Percentiles rank a stretch among this genome's conserved stretches.
Conservation (phyloP, 2,797 vertebrate genomes). For the Mycteria americana region DNA sequence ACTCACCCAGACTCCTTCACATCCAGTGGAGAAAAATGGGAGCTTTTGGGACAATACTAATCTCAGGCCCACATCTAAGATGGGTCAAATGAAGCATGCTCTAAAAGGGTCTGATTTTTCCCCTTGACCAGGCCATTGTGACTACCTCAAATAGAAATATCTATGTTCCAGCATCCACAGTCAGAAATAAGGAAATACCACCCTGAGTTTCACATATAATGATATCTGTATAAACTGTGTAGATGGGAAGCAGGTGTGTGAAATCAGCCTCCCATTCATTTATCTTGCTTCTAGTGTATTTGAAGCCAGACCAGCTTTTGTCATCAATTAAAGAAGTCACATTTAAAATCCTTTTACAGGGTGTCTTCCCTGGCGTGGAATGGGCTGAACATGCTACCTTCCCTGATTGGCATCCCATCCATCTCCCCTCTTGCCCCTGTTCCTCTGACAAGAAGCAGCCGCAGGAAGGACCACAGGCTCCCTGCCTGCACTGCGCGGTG, state of each 20-base stretch:
- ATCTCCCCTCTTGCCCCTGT: background rate
- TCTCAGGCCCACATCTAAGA: background rate
- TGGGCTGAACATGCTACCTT: rapidly evolving
- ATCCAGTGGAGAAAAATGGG: background rate
- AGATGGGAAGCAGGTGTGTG: background rate
- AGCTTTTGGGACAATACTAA: background rate
- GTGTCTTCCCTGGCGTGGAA: background rate
- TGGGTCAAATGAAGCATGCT: background rate
- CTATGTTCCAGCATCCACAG: background rate
- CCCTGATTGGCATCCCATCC: no score
- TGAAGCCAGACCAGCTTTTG: background rate
- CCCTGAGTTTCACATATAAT: background rate
- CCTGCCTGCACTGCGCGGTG: rapidly evolving
- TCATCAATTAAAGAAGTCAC: background rate
- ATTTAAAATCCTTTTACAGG: background rate
- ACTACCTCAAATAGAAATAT: background rate
- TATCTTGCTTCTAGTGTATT: background rate
- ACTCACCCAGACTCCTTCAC: background rate
- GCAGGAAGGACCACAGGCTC: background rate
- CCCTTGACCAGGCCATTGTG: no score
- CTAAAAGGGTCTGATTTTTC: background rate
- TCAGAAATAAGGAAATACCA: background rate
- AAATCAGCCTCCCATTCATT: background rate
- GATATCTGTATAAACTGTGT: rapidly evolving
- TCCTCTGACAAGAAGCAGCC: background rate